phyloP scores from a whole-genome alignment of 2,797 vertebrate species.

The Lagorchestes hirsutus region DNA sequence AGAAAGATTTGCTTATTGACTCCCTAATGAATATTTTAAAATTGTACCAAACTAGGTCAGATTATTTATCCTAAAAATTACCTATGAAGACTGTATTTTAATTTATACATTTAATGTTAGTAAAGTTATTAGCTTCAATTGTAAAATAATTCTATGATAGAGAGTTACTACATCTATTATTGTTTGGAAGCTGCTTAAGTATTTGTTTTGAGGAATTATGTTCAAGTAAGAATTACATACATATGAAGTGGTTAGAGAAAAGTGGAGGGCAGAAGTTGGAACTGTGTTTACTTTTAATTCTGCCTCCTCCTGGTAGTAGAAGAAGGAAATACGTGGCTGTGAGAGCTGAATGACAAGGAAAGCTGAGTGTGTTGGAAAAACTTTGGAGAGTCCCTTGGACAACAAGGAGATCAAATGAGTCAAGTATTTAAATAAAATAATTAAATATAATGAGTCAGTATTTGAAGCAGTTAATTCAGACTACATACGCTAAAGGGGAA shows the following conservation, averaged over 20 bases:
- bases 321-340: neutral
- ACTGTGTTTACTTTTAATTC: neutral
- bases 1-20: conserved; percentile 46
- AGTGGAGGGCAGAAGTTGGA: neutral
- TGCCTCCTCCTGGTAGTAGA: neutral
- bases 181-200: conserved; percentile 18
- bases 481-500: neutral
- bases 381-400: neutral
- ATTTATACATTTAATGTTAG: conserved; percentile 57
- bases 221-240: conserved; percentile 45
- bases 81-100: conserved; percentile 40
- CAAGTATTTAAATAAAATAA: no score
- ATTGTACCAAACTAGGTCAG: conserved; percentile 49
- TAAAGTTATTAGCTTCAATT: conserved; percentile 2
- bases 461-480: neutral
- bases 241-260: neutral
- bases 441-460: neutral
- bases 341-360: neutral
- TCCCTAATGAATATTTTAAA: conserved; percentile 61
- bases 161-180: conserved; percentile 14
- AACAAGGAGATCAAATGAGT: neutral
- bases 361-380: neutral
- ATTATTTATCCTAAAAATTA: conserved; percentile 17
- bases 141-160: conserved; percentile 24
- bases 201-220: conserved; percentile 48